Evolutionary conservation across 2,113 vertebrate species (phyloP).

Genomic region (Pedionomus torquatus): DNA sequence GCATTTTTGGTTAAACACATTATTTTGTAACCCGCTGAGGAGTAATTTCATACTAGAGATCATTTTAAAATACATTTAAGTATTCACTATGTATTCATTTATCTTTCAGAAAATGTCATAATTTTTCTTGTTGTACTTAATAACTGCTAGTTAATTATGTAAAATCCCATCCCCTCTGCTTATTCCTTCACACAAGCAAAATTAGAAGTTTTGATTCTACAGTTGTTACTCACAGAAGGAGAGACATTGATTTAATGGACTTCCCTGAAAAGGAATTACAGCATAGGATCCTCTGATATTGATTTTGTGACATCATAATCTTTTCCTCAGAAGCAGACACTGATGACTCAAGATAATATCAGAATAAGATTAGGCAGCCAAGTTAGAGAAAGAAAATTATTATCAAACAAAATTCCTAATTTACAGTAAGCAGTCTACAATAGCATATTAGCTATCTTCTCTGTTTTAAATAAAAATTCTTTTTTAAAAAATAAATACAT

Average conservation of each 20-base stretch:
- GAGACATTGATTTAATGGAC: conserved; percentile 48
- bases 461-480: neutral
- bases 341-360: conserved; percentile 27
- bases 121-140: conserved; percentile 27
- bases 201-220: conserved; percentile 21
- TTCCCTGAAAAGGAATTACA: conserved; percentile 51
- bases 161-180: conserved; percentile 40
- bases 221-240: conserved; percentile 12
- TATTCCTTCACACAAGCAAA: neutral
- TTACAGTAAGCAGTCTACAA: neutral
- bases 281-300: conserved; percentile 1
- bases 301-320: conserved; percentile 59
- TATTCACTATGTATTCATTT: neutral
- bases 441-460: neutral
- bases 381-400: neutral
- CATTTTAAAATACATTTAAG: neutral
- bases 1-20: neutral
- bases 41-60: neutral
- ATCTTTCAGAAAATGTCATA: neutral
- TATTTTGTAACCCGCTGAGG: neutral
- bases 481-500: neutral
- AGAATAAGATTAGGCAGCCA: neutral
- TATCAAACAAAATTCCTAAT: neutral
- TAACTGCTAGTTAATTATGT: conserved; percentile 17
- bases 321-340: conserved; percentile 12